phyloP scores from a whole-genome alignment of 2,888 invertebrate genomes.

The Tridacna crocea region DNA sequence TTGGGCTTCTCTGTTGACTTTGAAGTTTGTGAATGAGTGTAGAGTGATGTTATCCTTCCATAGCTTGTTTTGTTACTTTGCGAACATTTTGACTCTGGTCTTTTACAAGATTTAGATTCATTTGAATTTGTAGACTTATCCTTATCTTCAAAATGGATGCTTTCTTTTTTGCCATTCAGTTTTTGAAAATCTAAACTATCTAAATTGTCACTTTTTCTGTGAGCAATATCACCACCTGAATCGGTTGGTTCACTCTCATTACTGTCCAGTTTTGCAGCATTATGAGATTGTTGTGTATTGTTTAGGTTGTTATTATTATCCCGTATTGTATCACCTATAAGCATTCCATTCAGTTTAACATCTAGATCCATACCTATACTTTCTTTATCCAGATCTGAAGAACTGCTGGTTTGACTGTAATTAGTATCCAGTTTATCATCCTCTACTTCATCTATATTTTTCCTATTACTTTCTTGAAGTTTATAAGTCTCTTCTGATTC shows the following conservation, averaged over 20 bases:
- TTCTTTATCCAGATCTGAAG: slow-evolving; percentile 7
- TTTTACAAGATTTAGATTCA: slow-evolving; percentile 8
- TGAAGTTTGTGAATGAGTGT: slow-evolving; percentile 37
- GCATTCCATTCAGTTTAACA: slow-evolving; percentile 15
- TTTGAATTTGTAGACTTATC: slow-evolving; percentile 3
- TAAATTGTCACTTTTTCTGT: not conserved
- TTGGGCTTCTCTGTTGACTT: slow-evolving; percentile 38
- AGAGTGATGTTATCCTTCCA: slow-evolving; percentile 54
- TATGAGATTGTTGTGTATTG: not conserved
- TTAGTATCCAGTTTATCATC: not conserved
- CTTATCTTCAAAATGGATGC: slow-evolving; percentile 6
- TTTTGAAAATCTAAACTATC: not conserved
- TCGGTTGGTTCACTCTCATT: not conserved
- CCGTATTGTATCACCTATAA: slow-evolving; percentile 9
- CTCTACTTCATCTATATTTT: not conserved
- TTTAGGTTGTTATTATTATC: slow-evolving; percentile 16
- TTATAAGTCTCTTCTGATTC: not conserved
- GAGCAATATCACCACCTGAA: not conserved
- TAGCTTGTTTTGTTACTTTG: slow-evolving; percentile 56
- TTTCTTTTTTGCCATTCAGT: not conserved
- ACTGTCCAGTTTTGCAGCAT: not conserved
- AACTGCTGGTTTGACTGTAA: not conserved
- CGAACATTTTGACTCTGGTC: not conserved
- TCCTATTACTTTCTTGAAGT: not conserved
- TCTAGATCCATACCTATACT: slow-evolving; percentile 9